phyloP scores from a whole-genome alignment of 2,888 invertebrate genomes.

The Caenorhabditis parvicauda region DNA sequence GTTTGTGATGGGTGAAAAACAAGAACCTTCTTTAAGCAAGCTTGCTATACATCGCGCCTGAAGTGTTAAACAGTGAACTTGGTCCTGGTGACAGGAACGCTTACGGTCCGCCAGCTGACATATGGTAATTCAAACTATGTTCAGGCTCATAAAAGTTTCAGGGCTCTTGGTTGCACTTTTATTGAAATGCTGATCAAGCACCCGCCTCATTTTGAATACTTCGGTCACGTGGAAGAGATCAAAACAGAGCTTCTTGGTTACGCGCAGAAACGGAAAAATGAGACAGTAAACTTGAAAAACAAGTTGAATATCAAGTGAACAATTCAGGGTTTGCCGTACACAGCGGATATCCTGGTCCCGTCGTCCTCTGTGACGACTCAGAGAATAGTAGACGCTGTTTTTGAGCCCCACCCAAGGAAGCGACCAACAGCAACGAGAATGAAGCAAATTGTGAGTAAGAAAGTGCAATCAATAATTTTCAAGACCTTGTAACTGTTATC shows the following conservation, averaged over 20 bases:
- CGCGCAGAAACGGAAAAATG: too few relatives aligned
- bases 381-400: slow-evolving; percentile 35
- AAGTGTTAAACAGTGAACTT: slow-evolving; percentile 36
- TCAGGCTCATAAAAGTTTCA: slow-evolving; percentile 2
- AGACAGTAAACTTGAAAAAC: neutral
- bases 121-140: slow-evolving; percentile 21
- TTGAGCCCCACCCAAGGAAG: slow-evolving; percentile 26
- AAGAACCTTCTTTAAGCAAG: slow-evolving; percentile 14
- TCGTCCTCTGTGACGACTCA: slow-evolving; percentile 35
- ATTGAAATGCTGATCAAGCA: slow-evolving; percentile 40
- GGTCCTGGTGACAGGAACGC: slow-evolving; percentile 44
- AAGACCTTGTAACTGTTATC: too few relatives aligned
- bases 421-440: slow-evolving; percentile 26
- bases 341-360: slow-evolving; percentile 35
- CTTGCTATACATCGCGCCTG: slow-evolving; percentile 45
- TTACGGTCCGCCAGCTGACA: slow-evolving; percentile 41
- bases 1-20: neutral
- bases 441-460: too few relatives aligned
- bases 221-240: slow-evolving; percentile 34
- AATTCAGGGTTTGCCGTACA: slow-evolving; percentile 39
- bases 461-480: too few relatives aligned
- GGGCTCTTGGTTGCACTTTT: slow-evolving; percentile 47
- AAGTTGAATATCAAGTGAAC: neutral
- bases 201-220: slow-evolving; percentile 50
- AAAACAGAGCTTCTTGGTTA: slow-evolving; percentile 34